Conservation (phyloP, 2,888 invertebrate species). For the Protula sp. region DNA sequence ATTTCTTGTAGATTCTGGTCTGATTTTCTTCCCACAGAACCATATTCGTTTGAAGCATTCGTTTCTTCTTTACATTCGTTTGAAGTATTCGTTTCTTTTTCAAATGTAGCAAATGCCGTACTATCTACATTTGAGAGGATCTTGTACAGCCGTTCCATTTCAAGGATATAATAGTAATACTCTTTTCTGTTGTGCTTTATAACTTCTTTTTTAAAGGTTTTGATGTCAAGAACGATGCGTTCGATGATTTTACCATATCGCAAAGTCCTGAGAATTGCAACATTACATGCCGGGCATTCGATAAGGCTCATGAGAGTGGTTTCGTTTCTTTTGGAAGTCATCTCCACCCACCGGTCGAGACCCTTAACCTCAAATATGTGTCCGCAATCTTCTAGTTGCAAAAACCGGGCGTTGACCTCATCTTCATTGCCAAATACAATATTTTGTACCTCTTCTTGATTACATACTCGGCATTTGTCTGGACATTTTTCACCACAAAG, state of each 20-base stretch:
- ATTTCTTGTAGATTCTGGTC: no score
- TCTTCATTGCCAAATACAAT: constrained; percentile 57
- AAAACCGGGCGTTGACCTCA: constrained; percentile 57
- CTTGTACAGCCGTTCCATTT: no score
- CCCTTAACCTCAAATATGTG: constrained; percentile 50
- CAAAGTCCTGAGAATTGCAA: constrained; percentile 60
- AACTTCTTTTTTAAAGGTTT: constrained; percentile 35
- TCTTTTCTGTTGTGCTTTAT: background rate
- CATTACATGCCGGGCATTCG: constrained; percentile 61
- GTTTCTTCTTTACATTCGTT: no score
- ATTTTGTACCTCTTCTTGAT: constrained; percentile 42
- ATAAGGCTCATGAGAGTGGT: constrained; percentile 35
- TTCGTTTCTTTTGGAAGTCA: constrained; percentile 19
- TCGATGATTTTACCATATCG: constrained; percentile 60
- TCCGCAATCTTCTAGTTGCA: constrained; percentile 41
- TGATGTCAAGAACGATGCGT: constrained; percentile 48
- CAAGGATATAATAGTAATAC: no score
- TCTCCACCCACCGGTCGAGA: constrained; percentile 45
- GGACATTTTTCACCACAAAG: constrained; percentile 71
- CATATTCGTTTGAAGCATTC: no score
- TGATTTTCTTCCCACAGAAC: no score
- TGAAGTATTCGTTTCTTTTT: no score
- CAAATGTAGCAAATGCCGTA: no score
- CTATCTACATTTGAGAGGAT: no score
- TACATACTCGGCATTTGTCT: constrained; percentile 60